Base-by-base conservation (phyloP, 2,113 vertebrate genomes). In the Uropsilus gracilis region DNA sequence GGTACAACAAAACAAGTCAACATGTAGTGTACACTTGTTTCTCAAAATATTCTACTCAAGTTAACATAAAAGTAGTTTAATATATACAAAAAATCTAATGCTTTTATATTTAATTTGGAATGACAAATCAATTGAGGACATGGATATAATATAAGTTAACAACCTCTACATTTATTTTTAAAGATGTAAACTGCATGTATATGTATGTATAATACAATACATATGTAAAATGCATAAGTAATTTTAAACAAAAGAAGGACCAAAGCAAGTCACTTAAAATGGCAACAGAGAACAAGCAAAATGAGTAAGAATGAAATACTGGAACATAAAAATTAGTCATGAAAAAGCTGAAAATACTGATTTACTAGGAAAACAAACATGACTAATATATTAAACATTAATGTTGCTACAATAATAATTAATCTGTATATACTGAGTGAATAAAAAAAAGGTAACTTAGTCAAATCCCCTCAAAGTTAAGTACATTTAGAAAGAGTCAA, bases 391-490 rank as follows among this genome's bases (percentile, higher is more conserved):
- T 61, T 66, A 94, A 94, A 68, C 55, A 66, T 69, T 88, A 84
- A 81, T 34, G n/a, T 11, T 55, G 28, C n/a, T 30, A 39, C 8
- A 77, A 63, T 57, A 94, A 94, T 57, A 82, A 94, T 77, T 88
- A 95, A 94, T 88, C 50, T 18, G 26, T 13, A 91, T 82, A n/a
- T 80, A 80, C 9, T 53, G 64, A 91, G 4, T n/a, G 28, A 93
- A 73, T 75, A 57, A 80, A 89, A 92, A 95, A 39, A 86, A 82
- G 46, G 28, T 37, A 76, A 75, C 10, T 37, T 68, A 68, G 72
- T 34, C 50, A 77, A 77, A 77, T 22, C 28, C n/a, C 0, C 7
- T 48, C 30, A 85, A 88, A 76, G n/a, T 34, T 39, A 61, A 32
- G 6, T 57, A 16, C 34, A 48, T 73, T 78, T 91, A 89, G 50